Evolutionary conservation across 2,113 vertebrate genomes (phyloP).

Genomic region (Rhabdomys dilectus): DNA sequence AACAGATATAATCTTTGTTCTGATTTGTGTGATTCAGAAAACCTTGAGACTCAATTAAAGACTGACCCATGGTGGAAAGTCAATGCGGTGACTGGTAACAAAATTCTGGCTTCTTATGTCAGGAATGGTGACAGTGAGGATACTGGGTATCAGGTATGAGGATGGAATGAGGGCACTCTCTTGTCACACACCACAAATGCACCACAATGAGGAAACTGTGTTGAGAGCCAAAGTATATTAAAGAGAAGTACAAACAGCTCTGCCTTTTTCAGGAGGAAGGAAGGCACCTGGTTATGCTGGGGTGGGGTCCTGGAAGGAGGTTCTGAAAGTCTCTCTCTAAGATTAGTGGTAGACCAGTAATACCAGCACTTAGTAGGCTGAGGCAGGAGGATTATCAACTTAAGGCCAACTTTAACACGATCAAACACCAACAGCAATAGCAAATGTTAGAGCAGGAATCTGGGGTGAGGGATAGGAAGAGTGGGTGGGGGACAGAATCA

Average conservation of each 20-base stretch:
- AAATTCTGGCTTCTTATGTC: neutral
- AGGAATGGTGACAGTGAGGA: neutral
- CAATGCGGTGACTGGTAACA: neutral
- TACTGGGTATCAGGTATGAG: neutral
- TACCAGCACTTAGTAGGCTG: neutral
- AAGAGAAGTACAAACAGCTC: neutral
- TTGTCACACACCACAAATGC: neutral
- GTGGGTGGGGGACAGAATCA: accelerated
- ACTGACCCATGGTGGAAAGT: neutral
- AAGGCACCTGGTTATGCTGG: neutral
- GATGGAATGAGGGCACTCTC: neutral
- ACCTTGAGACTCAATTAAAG: neutral
- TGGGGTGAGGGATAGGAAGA: neutral
- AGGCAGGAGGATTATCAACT: neutral
- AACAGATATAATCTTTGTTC: neutral
- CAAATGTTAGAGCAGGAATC: neutral
- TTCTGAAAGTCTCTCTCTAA: neutral
- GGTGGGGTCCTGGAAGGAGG: neutral
- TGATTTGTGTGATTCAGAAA: neutral
- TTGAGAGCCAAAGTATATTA: neutral
- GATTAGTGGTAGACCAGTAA: neutral
- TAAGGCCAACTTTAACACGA: neutral
- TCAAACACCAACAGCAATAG: neutral
- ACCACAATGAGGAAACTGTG: neutral
- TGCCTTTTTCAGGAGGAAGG: neutral